phyloP scores from a whole-genome alignment of 2,888 invertebrate genomes.

The Mellilla xanthometata region DNA sequence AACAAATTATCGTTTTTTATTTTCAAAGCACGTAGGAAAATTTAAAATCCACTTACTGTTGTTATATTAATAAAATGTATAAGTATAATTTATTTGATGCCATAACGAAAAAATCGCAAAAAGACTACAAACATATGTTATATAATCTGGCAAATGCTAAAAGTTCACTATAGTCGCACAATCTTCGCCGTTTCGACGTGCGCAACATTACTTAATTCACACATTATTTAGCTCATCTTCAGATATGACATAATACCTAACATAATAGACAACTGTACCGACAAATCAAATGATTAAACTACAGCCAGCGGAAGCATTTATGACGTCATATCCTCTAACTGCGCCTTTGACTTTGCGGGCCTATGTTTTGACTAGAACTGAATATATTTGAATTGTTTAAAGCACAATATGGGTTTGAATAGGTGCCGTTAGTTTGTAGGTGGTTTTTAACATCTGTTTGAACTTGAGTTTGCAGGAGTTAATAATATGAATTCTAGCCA shows the following conservation, averaged over 20 bases:
- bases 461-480: no score
- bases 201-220: not conserved
- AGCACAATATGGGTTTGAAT: not conserved
- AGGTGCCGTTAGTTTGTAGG: not conserved
- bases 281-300: conserved; percentile 36
- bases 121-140: not conserved
- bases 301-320: conserved; percentile 39
- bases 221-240: conserved; percentile 2
- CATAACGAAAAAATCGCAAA: not conserved
- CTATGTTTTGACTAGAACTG: conserved; percentile 11
- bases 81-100: not conserved
- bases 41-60: no score
- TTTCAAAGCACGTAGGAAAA: no score
- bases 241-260: conserved; percentile 13
- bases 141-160: not conserved
- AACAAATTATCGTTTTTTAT: no score
- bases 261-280: conserved; percentile 14
- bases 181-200: conserved; percentile 2
- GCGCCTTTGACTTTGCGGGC: conserved; percentile 12
- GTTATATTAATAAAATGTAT: no score
- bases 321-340: conserved; percentile 38
- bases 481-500: no score
- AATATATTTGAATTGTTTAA: conserved; percentile 7
- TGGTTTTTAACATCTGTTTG: not conserved
- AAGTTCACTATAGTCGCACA: conserved; percentile 6